Conservation (phyloP, 2,113 vertebrate genomes). For the Narcine bancroftii region DNA sequence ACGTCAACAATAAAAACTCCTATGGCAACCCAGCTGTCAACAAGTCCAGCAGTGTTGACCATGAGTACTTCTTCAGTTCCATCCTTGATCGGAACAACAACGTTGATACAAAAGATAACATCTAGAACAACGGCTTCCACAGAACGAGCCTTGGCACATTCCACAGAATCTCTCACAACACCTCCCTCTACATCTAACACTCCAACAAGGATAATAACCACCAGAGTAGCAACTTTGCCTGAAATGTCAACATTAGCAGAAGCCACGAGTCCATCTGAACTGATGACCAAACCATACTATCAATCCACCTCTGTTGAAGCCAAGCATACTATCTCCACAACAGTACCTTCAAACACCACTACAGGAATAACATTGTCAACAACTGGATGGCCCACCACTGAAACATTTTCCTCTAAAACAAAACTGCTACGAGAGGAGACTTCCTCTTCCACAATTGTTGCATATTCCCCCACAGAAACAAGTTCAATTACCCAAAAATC, state of each 20-base stretch:
- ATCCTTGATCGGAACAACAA: not conserved
- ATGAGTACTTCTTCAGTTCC: not conserved
- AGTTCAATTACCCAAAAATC: not conserved
- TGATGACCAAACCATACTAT: conserved; percentile 40
- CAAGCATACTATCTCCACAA: conserved; percentile 31
- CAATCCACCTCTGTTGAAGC: conserved; percentile 45
- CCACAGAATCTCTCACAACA: not conserved
- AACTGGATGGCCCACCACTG: conserved; percentile 41
- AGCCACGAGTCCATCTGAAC: not conserved
- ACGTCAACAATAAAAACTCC: not conserved
- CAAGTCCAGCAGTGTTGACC: not conserved
- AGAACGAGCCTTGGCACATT: not conserved
- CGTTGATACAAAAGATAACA: not conserved
- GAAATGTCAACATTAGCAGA: conserved; percentile 41
- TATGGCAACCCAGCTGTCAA: not conserved
- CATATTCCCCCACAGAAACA: conserved; percentile 41
- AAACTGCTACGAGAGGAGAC: not conserved
- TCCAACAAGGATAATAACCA: not conserved
- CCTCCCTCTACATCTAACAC: too few species aligned
- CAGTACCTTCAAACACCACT: conserved; percentile 37
- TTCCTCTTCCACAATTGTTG: conserved; percentile 23
- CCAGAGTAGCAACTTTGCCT: conserved; percentile 42
- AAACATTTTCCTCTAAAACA: conserved; percentile 44
- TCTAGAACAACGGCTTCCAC: not conserved
- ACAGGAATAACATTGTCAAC: conserved; percentile 45